A percentile compares a stretch with the other conserved stretches of the same genome.
Evolutionary conservation across 2,113 vertebrate genomes (phyloP).

Genomic region (Thymallus thymallus): DNA sequence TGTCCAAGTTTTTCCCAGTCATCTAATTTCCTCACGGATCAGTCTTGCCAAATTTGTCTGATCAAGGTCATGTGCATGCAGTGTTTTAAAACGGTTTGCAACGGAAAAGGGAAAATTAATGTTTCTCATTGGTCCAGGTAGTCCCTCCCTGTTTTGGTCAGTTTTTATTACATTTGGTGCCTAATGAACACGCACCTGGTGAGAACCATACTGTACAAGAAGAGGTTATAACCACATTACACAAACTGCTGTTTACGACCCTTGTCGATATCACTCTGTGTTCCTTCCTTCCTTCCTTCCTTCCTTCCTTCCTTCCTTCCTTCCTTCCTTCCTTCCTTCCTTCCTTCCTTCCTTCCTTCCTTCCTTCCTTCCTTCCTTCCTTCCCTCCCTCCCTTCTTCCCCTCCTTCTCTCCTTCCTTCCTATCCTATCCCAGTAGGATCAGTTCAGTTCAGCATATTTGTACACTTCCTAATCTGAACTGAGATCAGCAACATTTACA

Average conservation of each 20-base stretch:
- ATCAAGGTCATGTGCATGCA: background rate
- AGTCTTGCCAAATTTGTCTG: background rate
- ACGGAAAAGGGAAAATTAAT: too few relatives aligned
- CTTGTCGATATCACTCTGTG: slow-evolving; percentile 9
- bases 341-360: too few relatives aligned
- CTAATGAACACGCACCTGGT: background rate
- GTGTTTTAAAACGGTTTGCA: too few relatives aligned
- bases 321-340: too few relatives aligned
- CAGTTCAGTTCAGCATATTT: background rate
- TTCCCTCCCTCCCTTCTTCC: background rate
- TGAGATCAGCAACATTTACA: background rate
- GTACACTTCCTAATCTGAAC: background rate
- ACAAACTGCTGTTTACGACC: background rate
- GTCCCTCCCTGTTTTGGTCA: too few relatives aligned
- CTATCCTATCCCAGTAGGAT: background rate
- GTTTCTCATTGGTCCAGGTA: too few relatives aligned
- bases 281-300: too few relatives aligned
- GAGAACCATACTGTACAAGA: background rate
- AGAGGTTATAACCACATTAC: background rate
- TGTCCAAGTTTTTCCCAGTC: background rate
- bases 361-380: background rate
- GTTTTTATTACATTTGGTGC: too few relatives aligned
- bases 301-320: too few relatives aligned
- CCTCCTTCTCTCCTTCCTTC: background rate
- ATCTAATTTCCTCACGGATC: background rate